phyloP scores from a whole-genome alignment of 2,797 vertebrate species.

The Chelon labrosus region DNA sequence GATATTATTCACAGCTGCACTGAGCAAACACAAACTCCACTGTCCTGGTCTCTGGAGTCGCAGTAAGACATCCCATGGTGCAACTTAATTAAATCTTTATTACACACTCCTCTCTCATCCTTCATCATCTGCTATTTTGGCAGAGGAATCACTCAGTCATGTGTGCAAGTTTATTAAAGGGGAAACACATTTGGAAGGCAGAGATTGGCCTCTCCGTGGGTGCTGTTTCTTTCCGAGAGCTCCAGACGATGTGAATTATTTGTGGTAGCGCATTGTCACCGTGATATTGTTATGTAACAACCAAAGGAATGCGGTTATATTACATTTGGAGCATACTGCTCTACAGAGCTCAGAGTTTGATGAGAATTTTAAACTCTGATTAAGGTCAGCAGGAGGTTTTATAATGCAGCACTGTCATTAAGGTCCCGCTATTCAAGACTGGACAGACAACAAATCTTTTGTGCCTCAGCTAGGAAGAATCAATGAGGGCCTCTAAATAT shows the following conservation, averaged over 20 bases:
- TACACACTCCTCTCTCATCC: constrained; percentile 71
- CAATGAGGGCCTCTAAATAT: constrained; percentile 78
- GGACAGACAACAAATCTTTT: constrained; percentile 72
- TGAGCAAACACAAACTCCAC: constrained; percentile 76
- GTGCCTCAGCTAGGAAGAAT: constrained; percentile 69
- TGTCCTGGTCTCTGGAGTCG: constrained; percentile 64
- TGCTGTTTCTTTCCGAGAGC: constrained; percentile 15
- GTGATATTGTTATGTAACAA: constrained; percentile 58
- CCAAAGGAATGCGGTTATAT: constrained; percentile 22
- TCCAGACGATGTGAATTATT: constrained; percentile 52
- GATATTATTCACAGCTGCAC: constrained; percentile 76
- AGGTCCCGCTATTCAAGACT: constrained; percentile 57
- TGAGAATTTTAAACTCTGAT: constrained; percentile 34
- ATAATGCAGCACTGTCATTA: constrained; percentile 51
- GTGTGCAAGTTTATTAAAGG: constrained; percentile 64
- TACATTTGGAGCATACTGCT: constrained; percentile 27
- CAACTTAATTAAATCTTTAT: constrained; percentile 81
- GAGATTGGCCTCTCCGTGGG: constrained; percentile 17
- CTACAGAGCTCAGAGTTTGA: constrained; percentile 22
- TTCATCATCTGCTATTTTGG: constrained; percentile 78
- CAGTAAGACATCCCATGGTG: constrained; percentile 75
- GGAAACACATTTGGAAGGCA: constrained; percentile 51
- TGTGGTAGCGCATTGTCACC: constrained; percentile 45
- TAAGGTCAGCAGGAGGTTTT: constrained; percentile 53
- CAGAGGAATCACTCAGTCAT: constrained; percentile 66